Evolutionary conservation across 1,140 invertebrate species (phyloP).

Genomic region (Zophobas atratus): DNA sequence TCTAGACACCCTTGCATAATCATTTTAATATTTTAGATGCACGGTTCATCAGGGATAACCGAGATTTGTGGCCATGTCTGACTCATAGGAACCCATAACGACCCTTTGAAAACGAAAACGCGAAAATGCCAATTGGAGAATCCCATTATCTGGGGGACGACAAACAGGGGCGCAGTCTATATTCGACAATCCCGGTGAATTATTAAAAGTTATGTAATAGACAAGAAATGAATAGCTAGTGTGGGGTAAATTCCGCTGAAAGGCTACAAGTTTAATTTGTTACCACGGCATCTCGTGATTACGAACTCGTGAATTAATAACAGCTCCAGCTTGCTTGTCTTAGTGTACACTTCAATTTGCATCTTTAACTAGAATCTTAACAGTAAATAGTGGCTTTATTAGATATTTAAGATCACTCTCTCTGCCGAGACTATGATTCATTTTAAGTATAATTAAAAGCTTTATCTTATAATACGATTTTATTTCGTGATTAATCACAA

Average conservation of each 20-base stretch:
- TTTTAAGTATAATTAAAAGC: slow-evolving; percentile 50
- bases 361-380: slow-evolving; percentile 53
- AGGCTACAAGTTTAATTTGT: slow-evolving; percentile 51
- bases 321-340: slow-evolving; percentile 48
- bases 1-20: slow-evolving; percentile 49
- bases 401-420: slow-evolving; percentile 47
- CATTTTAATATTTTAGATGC: slow-evolving; percentile 52
- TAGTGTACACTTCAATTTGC: slow-evolving; percentile 53
- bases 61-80: slow-evolving; percentile 46
- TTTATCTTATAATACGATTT: slow-evolving; percentile 48
- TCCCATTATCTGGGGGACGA: slow-evolving; percentile 9
- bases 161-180: slow-evolving; percentile 13
- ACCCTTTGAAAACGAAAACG: slow-evolving; percentile 26
- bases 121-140: slow-evolving; percentile 18
- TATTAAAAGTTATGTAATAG: slow-evolving; percentile 29
- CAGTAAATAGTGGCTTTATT: slow-evolving; percentile 50
- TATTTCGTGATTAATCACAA: background rate
- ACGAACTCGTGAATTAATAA: slow-evolving; percentile 53
- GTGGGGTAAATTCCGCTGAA: slow-evolving; percentile 42
- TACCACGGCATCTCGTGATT: slow-evolving; percentile 48
- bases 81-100: slow-evolving; percentile 16
- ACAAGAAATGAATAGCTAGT: slow-evolving; percentile 16
- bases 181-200: slow-evolving; percentile 2
- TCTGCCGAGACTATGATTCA: slow-evolving; percentile 36
- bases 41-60: slow-evolving; percentile 39